These are phyloP conservation scores for Caenorhabditis angaria DNA, from an alignment of 2,888 invertebrate genomes.

Conservation along the genomic window DNA sequence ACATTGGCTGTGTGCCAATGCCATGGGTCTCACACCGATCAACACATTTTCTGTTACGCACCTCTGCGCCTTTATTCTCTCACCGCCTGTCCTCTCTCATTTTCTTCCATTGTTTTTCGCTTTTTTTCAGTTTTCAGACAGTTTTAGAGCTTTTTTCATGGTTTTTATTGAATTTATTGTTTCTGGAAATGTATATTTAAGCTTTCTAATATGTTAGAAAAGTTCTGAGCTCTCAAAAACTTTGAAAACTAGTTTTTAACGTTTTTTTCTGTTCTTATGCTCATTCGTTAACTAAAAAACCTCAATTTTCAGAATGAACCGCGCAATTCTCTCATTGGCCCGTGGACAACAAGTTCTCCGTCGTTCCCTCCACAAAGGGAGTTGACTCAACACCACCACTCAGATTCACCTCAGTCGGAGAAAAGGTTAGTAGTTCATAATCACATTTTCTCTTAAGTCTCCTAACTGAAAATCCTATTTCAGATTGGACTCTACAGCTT, in stretches of 20 bases:
- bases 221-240: no score
- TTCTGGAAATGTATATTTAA: no score
- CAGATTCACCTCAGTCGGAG: slow-evolving; percentile 51
- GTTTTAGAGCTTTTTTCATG: background rate
- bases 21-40: slow-evolving; percentile 28
- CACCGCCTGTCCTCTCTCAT: slow-evolving; percentile 7
- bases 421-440: slow-evolving; percentile 49
- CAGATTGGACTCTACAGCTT: slow-evolving; percentile 60
- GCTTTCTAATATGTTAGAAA: no score
- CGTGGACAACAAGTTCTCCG: slow-evolving; percentile 44
- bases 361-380: slow-evolving; percentile 62
- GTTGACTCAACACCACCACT: slow-evolving; percentile 62
- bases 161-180: no score
- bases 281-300: background rate
- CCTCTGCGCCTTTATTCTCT: slow-evolving; percentile 41
- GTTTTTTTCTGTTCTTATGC: background rate
- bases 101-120: slow-evolving; percentile 1
- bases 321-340: slow-evolving; percentile 48
- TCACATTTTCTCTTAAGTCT: background rate
- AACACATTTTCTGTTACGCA: slow-evolving; percentile 21
- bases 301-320: slow-evolving; percentile 44
- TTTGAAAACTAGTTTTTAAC: background rate
- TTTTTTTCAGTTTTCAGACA: background rate
- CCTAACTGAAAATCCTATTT: slow-evolving; percentile 7
- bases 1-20: slow-evolving; percentile 43